These are phyloP conservation scores for Anoplius nigerrimus DNA, from an alignment of 2,888 invertebrate species.

Conservation along the genomic window DNA sequence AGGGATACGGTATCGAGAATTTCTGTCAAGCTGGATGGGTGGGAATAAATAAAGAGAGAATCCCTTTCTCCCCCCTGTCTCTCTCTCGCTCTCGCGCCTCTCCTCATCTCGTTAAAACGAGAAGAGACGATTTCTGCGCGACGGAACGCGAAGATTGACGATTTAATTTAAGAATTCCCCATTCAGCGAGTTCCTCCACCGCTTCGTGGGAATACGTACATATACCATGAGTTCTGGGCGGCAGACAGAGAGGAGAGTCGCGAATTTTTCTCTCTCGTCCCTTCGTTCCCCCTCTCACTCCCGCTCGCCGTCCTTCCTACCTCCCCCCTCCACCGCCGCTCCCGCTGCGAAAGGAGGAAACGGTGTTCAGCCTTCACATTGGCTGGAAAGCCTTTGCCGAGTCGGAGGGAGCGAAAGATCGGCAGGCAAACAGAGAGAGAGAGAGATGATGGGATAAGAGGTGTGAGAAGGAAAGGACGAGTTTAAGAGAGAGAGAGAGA, in stretches of 20 bases:
- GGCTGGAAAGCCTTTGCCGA: not conserved
- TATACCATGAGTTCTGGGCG: not conserved
- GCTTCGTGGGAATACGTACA: not conserved
- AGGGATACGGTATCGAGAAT: too few species aligned
- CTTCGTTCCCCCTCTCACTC: not conserved
- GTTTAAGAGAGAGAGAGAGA: not conserved
- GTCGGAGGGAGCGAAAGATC: not conserved
- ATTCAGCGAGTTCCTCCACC: constrained; percentile 31
- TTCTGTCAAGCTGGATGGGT: too few species aligned
- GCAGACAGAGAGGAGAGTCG: not conserved
- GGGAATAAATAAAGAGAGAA: too few species aligned
- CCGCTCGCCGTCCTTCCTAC: not conserved
- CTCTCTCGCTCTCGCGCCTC: not conserved
- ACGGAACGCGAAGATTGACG: constrained; percentile 32
- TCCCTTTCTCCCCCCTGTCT: not conserved
- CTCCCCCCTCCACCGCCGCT: not conserved
- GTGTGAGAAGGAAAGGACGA: not conserved
- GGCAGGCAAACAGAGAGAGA: not conserved
- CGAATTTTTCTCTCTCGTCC: not conserved
- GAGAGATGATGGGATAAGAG: not conserved
- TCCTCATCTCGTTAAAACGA: constrained; percentile 14
- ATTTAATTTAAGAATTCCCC: constrained; percentile 50
- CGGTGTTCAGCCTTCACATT: constrained; percentile 2
- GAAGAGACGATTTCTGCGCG: constrained; percentile 18
- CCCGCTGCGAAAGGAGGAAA: not conserved